Percentiles rank a stretch among this genome's conserved stretches.
Evolutionary conservation across 2,797 vertebrate species (phyloP).

Genomic region (Sandelia bainsii): DNA sequence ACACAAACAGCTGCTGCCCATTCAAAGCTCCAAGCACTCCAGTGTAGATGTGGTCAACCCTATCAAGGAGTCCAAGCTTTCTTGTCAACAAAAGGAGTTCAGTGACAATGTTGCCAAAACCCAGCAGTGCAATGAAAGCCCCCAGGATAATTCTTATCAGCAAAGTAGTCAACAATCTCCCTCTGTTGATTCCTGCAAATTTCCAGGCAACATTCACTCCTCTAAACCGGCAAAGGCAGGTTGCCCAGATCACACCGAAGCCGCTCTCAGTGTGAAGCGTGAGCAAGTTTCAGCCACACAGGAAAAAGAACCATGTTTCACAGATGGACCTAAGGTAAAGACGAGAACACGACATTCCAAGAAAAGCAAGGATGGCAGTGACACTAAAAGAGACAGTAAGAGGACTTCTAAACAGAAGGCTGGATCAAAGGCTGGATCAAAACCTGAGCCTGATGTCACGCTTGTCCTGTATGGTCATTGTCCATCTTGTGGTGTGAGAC

Average conservation of each 20-base stretch:
- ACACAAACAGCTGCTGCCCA: slow-evolving; percentile 53
- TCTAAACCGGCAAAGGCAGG: slow-evolving; percentile 75
- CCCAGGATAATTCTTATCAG: slow-evolving; percentile 64
- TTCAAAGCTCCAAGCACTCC: slow-evolving; percentile 38
- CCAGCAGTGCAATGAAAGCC: slow-evolving; percentile 39
- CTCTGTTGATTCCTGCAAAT: slow-evolving; percentile 58
- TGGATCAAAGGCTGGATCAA: slow-evolving; percentile 45
- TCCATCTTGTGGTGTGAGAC: slow-evolving; percentile 52
- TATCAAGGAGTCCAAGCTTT: slow-evolving; percentile 64
- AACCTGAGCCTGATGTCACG: slow-evolving; percentile 51
- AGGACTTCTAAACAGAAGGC: slow-evolving; percentile 62
- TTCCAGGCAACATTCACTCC: slow-evolving; percentile 70
- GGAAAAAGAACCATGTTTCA: slow-evolving; percentile 79
- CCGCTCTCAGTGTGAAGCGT: slow-evolving; percentile 74
- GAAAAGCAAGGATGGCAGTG: slow-evolving; percentile 45
- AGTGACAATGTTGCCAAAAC: slow-evolving; percentile 43
- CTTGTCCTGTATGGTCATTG: slow-evolving; percentile 53
- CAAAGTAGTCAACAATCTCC: slow-evolving; percentile 71
- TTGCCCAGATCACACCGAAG: slow-evolving; percentile 43
- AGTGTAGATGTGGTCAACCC: slow-evolving; percentile 43
- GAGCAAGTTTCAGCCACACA: slow-evolving; percentile 66
- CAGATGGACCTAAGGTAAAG: slow-evolving; percentile 88
- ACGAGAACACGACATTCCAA: slow-evolving; percentile 81
- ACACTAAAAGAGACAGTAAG: slow-evolving; percentile 63
- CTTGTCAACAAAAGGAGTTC: slow-evolving; percentile 48